phyloP scores from a whole-genome alignment of 2,113 vertebrate genomes.

The Arenaria interpres region DNA sequence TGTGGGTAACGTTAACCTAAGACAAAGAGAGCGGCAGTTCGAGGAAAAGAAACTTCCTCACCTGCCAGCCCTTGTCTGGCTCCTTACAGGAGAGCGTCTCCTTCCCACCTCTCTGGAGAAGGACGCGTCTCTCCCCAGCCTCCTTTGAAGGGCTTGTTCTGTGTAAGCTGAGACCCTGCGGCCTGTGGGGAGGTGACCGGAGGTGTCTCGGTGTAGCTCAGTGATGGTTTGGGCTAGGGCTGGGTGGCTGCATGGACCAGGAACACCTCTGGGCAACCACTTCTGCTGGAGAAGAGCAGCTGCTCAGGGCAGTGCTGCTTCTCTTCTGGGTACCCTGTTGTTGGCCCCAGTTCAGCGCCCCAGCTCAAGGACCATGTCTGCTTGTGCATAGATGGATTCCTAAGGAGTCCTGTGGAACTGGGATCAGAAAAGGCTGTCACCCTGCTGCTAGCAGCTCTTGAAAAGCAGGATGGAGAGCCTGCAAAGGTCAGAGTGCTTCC shows the following conservation, averaged over 20 bases:
- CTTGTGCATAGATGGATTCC: neutral
- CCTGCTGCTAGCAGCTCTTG: neutral
- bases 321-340: neutral
- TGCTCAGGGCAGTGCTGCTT: neutral
- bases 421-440: neutral
- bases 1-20: fast-evolving
- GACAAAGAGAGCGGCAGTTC: fast-evolving
- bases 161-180: neutral
- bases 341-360: neutral
- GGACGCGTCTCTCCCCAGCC: too few relatives aligned
- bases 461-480: fast-evolving
- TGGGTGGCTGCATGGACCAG: neutral
- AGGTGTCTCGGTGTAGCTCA: neutral
- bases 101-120: fast-evolving
- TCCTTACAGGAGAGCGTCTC: fast-evolving
- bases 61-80: fast-evolving
- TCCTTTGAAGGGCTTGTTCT: fast-evolving
- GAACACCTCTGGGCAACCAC: fast-evolving
- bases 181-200: too few relatives aligned
- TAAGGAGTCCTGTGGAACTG: fast-evolving
- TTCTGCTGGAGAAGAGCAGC: neutral
- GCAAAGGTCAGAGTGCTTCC: neutral
- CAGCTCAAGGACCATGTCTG: fast-evolving
- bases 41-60: fast-evolving
- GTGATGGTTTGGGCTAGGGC: fast-evolving